Base-by-base conservation (phyloP, 1,140 invertebrate species). In the Hormaphis cornu region DNA sequence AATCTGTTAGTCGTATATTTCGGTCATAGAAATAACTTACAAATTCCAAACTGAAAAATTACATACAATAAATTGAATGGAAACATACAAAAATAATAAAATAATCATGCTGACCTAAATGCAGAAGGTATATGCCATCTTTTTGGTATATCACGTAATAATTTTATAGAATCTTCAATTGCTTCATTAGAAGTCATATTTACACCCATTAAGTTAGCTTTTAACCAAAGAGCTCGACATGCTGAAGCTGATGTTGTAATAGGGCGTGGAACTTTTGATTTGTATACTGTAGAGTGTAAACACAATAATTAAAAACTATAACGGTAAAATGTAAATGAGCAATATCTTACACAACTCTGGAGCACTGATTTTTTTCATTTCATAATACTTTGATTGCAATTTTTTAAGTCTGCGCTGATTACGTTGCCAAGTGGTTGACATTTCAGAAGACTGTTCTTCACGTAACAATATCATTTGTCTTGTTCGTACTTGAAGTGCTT, bases 81-180 rank as follows among this genome's bases (percentile, higher is more conserved):
- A 42, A 70, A 3, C 20, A 44, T 24, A 56, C 16, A 24, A 16
- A 22, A 40, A 14, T 37, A 24, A 24, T n/a, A 12, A 26, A 50
- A 50, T 26, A 35, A 61, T 66, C n/a, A 42, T 70, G 42, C 30
- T 71, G 70, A 79, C 78, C 75, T 79, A 69, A 87, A 93, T 0
- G 93, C 91, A 0, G 93, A 92, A 4, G 90, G 86, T 58, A 96
- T 89, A 76, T 96, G 91, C 89, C 93, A 95, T 74, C 95, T 95
- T 75, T 93, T 93, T 8, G 89, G 84, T 8, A 95, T 86, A 75
- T 95, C 91, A 1, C 87, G 85, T 3, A 93, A 76, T 3, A 88
- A 86, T 40, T 89, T 85, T 59, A 89, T 74, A 76, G 92, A 88
- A 16, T 87, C 84, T 75, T 92, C 89, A 74, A 90, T 86, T 71